A percentile compares a stretch with the other conserved stretches of the same genome.
Evolutionary conservation across 2,113 vertebrate species (phyloP).

Genomic region (Pungitius pungitius): DNA sequence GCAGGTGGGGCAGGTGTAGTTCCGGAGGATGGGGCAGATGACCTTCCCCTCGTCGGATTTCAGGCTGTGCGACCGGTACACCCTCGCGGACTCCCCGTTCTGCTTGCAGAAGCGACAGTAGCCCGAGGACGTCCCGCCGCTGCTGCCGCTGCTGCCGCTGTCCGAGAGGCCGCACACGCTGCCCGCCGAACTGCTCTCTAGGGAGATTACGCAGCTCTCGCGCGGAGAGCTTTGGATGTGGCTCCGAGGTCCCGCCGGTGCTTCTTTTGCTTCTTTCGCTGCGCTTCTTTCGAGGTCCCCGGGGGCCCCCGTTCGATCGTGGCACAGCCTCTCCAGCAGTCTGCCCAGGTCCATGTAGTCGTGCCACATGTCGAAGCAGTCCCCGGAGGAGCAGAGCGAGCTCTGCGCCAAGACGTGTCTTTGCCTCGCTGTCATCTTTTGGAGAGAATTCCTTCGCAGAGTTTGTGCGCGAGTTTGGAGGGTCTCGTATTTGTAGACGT

Average conservation of each 20-base stretch:
- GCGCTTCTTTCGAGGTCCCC: neutral
- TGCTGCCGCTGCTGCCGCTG: constrained; percentile 29
- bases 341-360: constrained; percentile 75
- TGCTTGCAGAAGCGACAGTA: constrained; percentile 84
- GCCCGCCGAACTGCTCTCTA: constrained; percentile 26
- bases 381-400: neutral
- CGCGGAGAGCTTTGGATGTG: neutral
- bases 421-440: constrained; percentile 17
- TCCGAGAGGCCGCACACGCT: constrained; percentile 59
- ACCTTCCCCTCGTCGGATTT: constrained; percentile 78
- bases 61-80: constrained; percentile 84
- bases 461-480: neutral
- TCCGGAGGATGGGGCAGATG: constrained; percentile 83
- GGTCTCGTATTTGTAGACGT: constrained; percentile 40
- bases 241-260: neutral
- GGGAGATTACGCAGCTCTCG: neutral
- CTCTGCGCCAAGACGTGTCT: neutral
- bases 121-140: neutral
- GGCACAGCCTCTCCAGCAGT: constrained; percentile 40
- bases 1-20: constrained; percentile 84
- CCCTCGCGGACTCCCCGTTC: constrained; percentile 80
- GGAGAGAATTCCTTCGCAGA: neutral
- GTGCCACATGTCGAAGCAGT: constrained; percentile 73
- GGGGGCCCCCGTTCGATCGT: neutral
- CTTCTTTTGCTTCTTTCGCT: neutral